These are phyloP conservation scores for Odontamblyopus lacepedii DNA, from an alignment of 2,797 vertebrate genomes.

Conservation along the genomic window DNA sequence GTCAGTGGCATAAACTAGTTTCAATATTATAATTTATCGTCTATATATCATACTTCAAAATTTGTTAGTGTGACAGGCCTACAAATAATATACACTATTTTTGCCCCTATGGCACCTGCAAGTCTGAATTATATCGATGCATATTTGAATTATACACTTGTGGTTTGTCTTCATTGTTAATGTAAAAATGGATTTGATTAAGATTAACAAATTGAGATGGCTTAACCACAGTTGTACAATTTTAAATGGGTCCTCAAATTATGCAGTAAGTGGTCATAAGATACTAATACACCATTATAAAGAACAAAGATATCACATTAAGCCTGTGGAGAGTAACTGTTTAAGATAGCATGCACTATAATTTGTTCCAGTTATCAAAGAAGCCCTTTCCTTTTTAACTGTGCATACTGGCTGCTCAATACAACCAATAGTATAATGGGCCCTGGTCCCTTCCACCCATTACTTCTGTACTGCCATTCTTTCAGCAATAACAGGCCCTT, in stretches of 20 bases:
- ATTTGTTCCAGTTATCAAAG: conserved; percentile 16
- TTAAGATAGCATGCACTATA: background rate
- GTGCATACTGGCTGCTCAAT: conserved; percentile 12
- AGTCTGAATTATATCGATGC: too few species aligned
- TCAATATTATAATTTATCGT: too few species aligned
- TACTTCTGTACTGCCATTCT: conserved; percentile 17
- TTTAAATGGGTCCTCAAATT: background rate
- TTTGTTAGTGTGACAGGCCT: too few species aligned
- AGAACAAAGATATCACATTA: background rate
- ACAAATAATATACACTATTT: too few species aligned
- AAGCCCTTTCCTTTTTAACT: conserved; percentile 10
- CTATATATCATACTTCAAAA: too few species aligned
- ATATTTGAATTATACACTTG: too few species aligned
- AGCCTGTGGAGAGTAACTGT: background rate
- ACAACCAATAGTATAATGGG: conserved; percentile 12
- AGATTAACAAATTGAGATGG: too few species aligned
- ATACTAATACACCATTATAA: background rate
- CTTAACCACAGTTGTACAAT: background rate
- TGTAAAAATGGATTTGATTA: too few species aligned
- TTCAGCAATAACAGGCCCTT: conserved; percentile 26
- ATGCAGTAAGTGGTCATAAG: background rate
- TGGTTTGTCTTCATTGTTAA: too few species aligned
- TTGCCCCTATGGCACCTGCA: too few species aligned
- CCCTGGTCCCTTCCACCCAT: conserved; percentile 19
- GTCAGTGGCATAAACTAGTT: too few species aligned